Base-by-base conservation (phyloP, 2,113 vertebrate genomes). In the Pyxicephalus adspersus region DNA sequence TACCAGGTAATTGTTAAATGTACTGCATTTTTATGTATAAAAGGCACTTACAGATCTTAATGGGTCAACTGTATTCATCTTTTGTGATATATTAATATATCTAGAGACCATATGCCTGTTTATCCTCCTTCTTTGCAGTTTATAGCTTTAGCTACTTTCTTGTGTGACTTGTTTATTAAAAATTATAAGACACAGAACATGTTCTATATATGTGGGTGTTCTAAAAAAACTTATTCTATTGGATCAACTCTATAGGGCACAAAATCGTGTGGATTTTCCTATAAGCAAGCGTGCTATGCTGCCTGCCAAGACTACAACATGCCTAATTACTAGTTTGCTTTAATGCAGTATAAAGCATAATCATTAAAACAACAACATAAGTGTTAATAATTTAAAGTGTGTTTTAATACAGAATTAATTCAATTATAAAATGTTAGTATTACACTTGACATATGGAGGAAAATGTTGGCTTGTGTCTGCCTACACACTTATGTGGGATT, bases 371-470 rank as follows among this genome's bases (percentile, higher is more conserved):
- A 74, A 20, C 31, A 19, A 74, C 71, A 73, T 73, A 74, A 74
- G 71, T 74, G 71, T 74, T 74, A 74, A 58, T 38, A 74, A 74
- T 60, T 34, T 7, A 34, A 74, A 31, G n/a, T 25, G 29, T 58
- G 34, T 74, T 74, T 74, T 74, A 25, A 54, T 31, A 58, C 19
- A 22, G n/a, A 38, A 60, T 58, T 74, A 74, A 74, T 74, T 74
- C 57, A 58, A 60, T 60, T 74, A 74, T 38, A 74, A 74, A 74
- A 74, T 74, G 71, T 74, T 74, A 60, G 55, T 60, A 74, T 60
- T 38, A 60, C 54, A 58, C 54, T 74, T 74, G 71, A 74, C 71
- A 74, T 73, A 74, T 74, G 71, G 71, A 58, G 54, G 23, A 74
- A 74, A 55, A 74, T 73, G 71, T 74, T 74, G 28, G 58, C 71